Base-by-base conservation (phyloP, 2,797 vertebrate genomes). In the Emydoidea blandingii region DNA sequence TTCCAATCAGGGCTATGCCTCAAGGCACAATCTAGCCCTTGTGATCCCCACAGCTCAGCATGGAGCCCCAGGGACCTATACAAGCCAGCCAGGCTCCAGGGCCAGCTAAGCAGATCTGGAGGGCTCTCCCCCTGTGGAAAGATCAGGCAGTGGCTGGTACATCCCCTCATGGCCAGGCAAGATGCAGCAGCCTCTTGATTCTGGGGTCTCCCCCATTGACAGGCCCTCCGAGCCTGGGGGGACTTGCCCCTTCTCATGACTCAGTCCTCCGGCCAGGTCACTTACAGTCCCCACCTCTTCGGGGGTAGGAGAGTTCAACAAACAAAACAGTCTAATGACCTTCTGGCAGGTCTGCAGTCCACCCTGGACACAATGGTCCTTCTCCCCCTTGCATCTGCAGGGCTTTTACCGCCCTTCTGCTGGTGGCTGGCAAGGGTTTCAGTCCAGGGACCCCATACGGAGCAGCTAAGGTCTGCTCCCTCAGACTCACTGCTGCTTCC, bases 51-150 rank as follows among this genome's bases (percentile, higher is more conserved):
- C 34, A 65, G 62, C 9, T 65, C 62, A 65, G 34, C 57, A 12
- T 15, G 29, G 29, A 15, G 29, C 16, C 34, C 34, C 59, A 34
- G 1, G 4, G 81, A 87, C 79, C 44, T 54, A 83, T 34, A 88
- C 74, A 83, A 96, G 29, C 82, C 91, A 93, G 93, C 81, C 92
- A 90, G 91, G 95, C 81, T n/a, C 86, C 95, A 87, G 59, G 59
- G 88, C 80, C 93, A 65, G 27, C 59, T 2, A 59, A 31, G n/a
- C n/a, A 76, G 80, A 93, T 87, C 86, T 50, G 84, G 79, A 88
- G 96, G 57, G 0, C 76, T 88, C 79, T 79, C 2, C 53, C 89
- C 90, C 44, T 90, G 56, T 92, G 91, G 74, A 79, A 44, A 81
- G 92, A 81, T 76, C 87, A 79, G 65, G 59, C 86, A n/a, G 91